Percentiles rank a stretch among this genome's conserved stretches.
phyloP scores from a whole-genome alignment of 1,140 invertebrate genomes.

The Leptoteleia sp. region DNA sequence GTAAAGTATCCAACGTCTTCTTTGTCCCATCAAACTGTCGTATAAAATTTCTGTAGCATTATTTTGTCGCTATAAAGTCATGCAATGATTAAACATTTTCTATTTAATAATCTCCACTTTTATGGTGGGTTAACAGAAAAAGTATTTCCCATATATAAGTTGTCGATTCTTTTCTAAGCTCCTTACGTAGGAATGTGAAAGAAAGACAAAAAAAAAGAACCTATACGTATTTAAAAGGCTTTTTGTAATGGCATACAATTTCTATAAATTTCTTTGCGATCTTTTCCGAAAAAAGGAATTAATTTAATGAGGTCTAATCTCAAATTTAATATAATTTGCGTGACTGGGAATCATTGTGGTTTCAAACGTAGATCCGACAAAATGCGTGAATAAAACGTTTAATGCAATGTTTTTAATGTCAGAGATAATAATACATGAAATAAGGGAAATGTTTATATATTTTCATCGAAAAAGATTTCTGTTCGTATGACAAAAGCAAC shows the following conservation, averaged over 20 bases:
- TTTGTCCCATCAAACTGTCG: slow-evolving; percentile 44
- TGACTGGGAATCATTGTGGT: background rate
- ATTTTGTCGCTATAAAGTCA: slow-evolving; percentile 23
- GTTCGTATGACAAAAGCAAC: slow-evolving; percentile 38
- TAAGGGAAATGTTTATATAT: slow-evolving; percentile 37
- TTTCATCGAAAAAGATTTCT: slow-evolving; percentile 30
- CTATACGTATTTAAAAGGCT: too few species aligned
- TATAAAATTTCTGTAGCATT: slow-evolving; percentile 39
- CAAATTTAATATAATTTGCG: slow-evolving; percentile 22
- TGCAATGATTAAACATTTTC: slow-evolving; percentile 33
- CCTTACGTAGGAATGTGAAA: too few species aligned
- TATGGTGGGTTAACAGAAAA: slow-evolving; percentile 2
- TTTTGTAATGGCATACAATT: too few species aligned
- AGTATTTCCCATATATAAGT: too few species aligned
- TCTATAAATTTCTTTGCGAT: background rate
- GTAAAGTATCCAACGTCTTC: slow-evolving; percentile 46
- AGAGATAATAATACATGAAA: slow-evolving; percentile 36
- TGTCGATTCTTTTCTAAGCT: too few species aligned
- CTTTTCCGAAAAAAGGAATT: slow-evolving; percentile 20
- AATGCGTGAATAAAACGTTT: slow-evolving; percentile 36
- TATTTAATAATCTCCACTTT: slow-evolving; percentile 12
- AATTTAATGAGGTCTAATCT: slow-evolving; percentile 11
- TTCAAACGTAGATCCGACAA: slow-evolving; percentile 13
- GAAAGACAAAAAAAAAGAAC: too few species aligned
- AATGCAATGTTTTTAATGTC: slow-evolving; percentile 28